Evolutionary conservation across 2,113 vertebrate species (phyloP).

Genomic region (Mola mola): DNA sequence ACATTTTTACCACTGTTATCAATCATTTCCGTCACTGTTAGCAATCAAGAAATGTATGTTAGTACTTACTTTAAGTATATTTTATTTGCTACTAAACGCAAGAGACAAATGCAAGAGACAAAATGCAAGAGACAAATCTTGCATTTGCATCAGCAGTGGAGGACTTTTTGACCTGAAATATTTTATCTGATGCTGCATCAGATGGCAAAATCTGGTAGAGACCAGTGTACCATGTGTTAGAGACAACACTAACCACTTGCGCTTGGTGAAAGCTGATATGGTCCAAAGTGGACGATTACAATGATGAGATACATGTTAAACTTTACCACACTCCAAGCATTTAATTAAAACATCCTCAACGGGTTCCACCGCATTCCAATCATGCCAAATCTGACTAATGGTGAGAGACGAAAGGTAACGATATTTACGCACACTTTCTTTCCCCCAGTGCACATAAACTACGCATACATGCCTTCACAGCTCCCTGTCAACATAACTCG

Average conservation of each 20-base stretch:
- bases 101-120: too few relatives aligned
- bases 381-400: constrained; percentile 62
- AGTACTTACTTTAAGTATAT: too few relatives aligned
- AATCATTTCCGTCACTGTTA: too few relatives aligned
- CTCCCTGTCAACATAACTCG: constrained; percentile 24
- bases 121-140: too few relatives aligned
- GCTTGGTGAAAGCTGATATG: constrained; percentile 30
- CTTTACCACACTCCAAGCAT: constrained; percentile 44
- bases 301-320: constrained; percentile 48
- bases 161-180: too few relatives aligned
- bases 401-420: constrained; percentile 55
- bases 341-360: constrained; percentile 60
- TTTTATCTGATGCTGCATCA: too few relatives aligned
- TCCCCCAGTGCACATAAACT: constrained; percentile 20
- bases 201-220: constrained; percentile 4
- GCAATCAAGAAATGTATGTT: too few relatives aligned
- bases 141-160: too few relatives aligned
- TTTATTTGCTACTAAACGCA: too few relatives aligned
- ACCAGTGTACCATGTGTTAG: neutral
- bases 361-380: constrained; percentile 40
- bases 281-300: constrained; percentile 43
- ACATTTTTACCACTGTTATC: too few relatives aligned
- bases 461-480: constrained; percentile 6
- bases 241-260: constrained; percentile 18
- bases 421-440: constrained; percentile 43